phyloP scores from a whole-genome alignment of 2,888 invertebrate species.

The Onthophagus sagittarius region DNA sequence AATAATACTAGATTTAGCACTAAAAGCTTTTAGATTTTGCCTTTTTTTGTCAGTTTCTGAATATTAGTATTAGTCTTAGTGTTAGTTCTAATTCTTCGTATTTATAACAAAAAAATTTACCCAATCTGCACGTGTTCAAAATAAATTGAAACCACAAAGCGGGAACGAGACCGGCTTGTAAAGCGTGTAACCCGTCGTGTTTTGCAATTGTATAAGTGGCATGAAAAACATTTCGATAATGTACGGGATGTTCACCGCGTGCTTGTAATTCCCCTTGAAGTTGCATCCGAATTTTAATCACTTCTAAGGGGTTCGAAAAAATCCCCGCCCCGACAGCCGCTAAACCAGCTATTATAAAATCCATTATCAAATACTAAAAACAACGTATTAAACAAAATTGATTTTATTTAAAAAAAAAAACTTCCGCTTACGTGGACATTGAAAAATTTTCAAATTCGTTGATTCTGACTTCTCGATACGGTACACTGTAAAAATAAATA shows the following conservation, averaged over 20 bases:
- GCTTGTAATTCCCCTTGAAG: conserved; percentile 79
- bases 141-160: conserved; percentile 85
- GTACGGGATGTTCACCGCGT: conserved; percentile 67
- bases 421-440: too few species aligned
- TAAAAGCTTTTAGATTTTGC: too few species aligned
- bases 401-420: too few species aligned
- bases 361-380: conserved; percentile 48
- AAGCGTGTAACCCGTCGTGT: conserved; percentile 71
- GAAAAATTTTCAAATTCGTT: too few species aligned
- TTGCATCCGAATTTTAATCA: conserved; percentile 85
- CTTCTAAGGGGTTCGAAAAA: conserved; percentile 85
- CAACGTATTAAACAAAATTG: neutral
- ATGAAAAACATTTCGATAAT: conserved; percentile 74
- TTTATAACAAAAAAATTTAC: too few species aligned
- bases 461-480: too few species aligned
- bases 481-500: neutral
- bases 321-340: conserved; percentile 79
- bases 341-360: conserved; percentile 72
- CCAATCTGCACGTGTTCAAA: conserved; percentile 64
- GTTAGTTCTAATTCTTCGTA: too few species aligned
- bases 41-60: too few species aligned
- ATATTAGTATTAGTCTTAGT: too few species aligned
- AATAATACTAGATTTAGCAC: too few species aligned
- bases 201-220: conserved; percentile 70
- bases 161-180: conserved; percentile 77